Base-by-base conservation (phyloP, 2,888 invertebrate genomes). In the Pachycephus smyrnensis region DNA sequence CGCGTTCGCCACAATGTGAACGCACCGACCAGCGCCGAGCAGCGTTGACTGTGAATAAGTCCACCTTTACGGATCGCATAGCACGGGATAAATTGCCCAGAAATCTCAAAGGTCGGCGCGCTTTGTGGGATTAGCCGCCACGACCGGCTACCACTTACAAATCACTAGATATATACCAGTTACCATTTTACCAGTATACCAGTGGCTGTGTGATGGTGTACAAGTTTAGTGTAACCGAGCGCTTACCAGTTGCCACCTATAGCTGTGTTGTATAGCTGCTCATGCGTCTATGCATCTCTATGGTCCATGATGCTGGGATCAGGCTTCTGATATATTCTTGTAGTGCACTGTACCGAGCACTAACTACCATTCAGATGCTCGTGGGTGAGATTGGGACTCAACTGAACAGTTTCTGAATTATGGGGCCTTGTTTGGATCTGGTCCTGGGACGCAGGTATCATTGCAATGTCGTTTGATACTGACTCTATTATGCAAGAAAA, bases 31-130 rank as follows among this genome's bases (percentile, higher is more conserved):
- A 55, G 23, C 2, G 23, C 23, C 55, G 15, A 55, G 55, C 55
- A 55, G 55, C 23, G 23, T 55, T 9, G 55, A 84, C 84, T 82
- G 84, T 83, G 82, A 84, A 82, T 82, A 82, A 82, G 80, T 81
- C 79, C 82, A 55, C 71, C 32, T 71, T 71, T 71, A 71, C 71
- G 71, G 84, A 87, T 83, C 85, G 85, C 86, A 86, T 87, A 86
- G 85, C 87, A 85, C 81, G 82, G 85, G 86, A 89, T 88, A 89
- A 88, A 88, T 89, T 88, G 88, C 86, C 87, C 88, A 87, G 87
- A 89, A 88, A 86, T 87, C 86, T 85, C 84, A 83, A 84, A 86
- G 84, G 86, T 84, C 87, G 87, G 86, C 83, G 73, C 81, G 83
- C 88, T 89, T 88, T 88, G 88, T 89, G 81, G 88, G 89, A 90